Percentiles rank a stretch among this genome's conserved stretches.
Evolutionary conservation across 2,113 vertebrate genomes (phyloP).

Genomic region (Pyrgilauda ruficollis): DNA sequence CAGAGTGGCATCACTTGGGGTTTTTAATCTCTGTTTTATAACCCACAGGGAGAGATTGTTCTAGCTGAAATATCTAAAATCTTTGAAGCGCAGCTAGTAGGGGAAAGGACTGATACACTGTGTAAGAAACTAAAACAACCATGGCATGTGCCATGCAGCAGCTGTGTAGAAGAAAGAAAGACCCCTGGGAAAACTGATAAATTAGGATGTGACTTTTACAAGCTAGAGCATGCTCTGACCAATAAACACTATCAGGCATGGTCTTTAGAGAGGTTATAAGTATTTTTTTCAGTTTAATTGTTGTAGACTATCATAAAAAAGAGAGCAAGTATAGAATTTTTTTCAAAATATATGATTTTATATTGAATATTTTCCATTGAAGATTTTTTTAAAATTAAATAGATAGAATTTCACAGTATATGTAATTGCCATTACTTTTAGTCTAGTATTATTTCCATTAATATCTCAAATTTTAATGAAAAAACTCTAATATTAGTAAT

Average conservation of each 20-base stretch:
- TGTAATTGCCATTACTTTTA: not conserved
- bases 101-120: not conserved
- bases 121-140: not conserved
- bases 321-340: rapidly evolving
- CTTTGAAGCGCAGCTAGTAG: not conserved
- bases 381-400: not conserved
- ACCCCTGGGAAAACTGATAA: not conserved
- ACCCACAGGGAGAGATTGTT: not conserved
- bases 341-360: not conserved
- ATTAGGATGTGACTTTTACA: not conserved
- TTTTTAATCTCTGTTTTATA: not conserved
- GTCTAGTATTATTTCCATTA: not conserved
- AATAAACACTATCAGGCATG: not conserved
- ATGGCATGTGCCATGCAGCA: not conserved
- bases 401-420: not conserved
- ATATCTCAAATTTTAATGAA: not conserved
- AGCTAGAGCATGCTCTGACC: not conserved
- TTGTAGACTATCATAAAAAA: not conserved
- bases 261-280: not conserved
- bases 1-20: not conserved
- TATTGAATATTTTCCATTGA: not conserved
- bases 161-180: not conserved
- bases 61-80: not conserved
- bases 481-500: not conserved
- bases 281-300: not conserved